A percentile compares a stretch with the other conserved stretches of the same genome.
These are phyloP conservation scores for Volucella inflata DNA, from an alignment of 2,888 invertebrate species.

Conservation along the genomic window DNA sequence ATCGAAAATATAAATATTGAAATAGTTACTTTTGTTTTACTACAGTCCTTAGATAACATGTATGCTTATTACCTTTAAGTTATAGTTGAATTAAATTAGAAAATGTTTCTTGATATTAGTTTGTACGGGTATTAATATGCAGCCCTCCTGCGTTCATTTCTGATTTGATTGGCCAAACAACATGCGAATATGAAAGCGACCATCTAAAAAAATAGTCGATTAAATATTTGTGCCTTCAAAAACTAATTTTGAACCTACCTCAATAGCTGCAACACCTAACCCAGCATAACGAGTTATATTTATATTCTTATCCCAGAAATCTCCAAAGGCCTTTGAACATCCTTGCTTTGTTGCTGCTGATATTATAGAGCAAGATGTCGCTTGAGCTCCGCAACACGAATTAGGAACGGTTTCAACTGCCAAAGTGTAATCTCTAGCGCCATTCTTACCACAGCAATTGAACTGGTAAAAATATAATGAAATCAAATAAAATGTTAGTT, in stretches of 20 bases:
- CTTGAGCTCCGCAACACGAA: constrained; percentile 80
- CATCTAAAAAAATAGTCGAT: constrained; percentile 84
- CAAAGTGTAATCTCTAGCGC: constrained; percentile 78
- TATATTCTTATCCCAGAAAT: constrained; percentile 80
- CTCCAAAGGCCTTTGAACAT: constrained; percentile 81
- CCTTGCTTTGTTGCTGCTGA: constrained; percentile 77
- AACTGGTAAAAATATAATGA: constrained; percentile 75
- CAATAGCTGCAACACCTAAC: constrained; percentile 88
- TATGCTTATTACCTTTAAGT: constrained; percentile 1
- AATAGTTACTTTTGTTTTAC: no score
- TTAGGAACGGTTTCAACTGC: constrained; percentile 76
- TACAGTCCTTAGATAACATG: not conserved
- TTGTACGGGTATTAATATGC: constrained; percentile 84
- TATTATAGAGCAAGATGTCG: constrained; percentile 76
- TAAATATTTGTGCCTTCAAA: not conserved
- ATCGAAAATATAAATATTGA: no score
- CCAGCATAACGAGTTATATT: constrained; percentile 87
- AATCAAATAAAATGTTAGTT: not conserved
- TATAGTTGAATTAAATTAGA: not conserved
- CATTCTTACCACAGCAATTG: constrained; percentile 81
- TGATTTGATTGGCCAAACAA: constrained; percentile 93
- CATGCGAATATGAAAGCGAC: constrained; percentile 93
- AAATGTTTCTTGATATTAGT: not conserved
- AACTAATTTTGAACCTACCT: constrained; percentile 84
- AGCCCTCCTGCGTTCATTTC: constrained; percentile 90